Evolutionary conservation across 2,888 invertebrate genomes (phyloP).

Genomic region (Griposia aprilina): DNA sequence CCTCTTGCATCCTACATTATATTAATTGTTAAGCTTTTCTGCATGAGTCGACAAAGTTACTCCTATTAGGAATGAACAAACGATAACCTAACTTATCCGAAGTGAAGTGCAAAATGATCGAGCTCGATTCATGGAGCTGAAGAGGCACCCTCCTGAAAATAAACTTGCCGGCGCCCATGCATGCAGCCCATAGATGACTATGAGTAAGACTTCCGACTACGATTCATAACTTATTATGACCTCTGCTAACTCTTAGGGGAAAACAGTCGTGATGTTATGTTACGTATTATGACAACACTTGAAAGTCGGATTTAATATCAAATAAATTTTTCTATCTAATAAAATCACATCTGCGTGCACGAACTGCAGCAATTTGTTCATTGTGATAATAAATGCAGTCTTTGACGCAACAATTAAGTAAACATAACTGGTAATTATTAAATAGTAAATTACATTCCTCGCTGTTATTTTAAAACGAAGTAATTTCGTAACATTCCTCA

Average conservation of each 20-base stretch:
- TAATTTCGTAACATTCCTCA: constrained; percentile 48
- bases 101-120: too few relatives aligned
- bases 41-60: too few relatives aligned
- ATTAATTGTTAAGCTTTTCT: too few relatives aligned
- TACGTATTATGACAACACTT: neutral
- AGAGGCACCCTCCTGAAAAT: too few relatives aligned
- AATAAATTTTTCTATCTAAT: neutral
- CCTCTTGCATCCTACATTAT: too few relatives aligned
- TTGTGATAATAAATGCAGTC: constrained; percentile 13
- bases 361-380: constrained; percentile 30
- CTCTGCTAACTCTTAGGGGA: neutral
- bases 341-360: constrained; percentile 2
- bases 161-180: too few relatives aligned
- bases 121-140: too few relatives aligned
- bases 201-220: neutral
- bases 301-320: neutral
- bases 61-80: too few relatives aligned
- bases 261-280: too few relatives aligned
- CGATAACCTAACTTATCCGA: too few relatives aligned
- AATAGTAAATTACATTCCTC: constrained; percentile 31
- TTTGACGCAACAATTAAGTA: constrained; percentile 43
- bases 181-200: too few relatives aligned
- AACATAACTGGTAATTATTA: constrained; percentile 29
- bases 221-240: neutral
- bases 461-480: constrained; percentile 29